phyloP scores from a whole-genome alignment of 2,888 invertebrate species.

The Acronicta leporina region DNA sequence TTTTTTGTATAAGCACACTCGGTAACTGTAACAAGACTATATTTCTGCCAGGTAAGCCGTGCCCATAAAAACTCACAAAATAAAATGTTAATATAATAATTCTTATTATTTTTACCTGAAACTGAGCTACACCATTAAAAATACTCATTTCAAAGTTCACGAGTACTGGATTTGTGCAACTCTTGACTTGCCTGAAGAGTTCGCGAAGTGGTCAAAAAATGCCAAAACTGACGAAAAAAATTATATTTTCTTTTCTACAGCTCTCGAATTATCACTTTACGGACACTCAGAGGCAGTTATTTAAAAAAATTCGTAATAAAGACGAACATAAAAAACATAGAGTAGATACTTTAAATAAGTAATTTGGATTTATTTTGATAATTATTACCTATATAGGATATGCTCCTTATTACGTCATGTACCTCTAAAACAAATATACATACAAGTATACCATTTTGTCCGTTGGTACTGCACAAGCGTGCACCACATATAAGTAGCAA shows the following conservation, averaged over 20 bases:
- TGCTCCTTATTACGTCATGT: no score
- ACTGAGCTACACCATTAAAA: conserved; percentile 11
- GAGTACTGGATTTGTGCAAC: conserved; percentile 17
- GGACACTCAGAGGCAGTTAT: conserved; percentile 1
- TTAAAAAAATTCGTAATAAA: conserved; percentile 5
- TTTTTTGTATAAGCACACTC: no score
- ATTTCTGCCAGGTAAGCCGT: no score
- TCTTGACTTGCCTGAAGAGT: conserved; percentile 29
- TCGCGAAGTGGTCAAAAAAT: conserved; percentile 25
- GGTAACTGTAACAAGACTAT: no score
- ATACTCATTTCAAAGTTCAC: conserved; percentile 17
- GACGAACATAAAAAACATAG: background rate
- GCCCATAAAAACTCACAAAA: no score
- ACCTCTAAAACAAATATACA: no score
- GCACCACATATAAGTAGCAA: no score
- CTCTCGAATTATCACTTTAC: conserved; percentile 34
- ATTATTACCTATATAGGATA: no score
- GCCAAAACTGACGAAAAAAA: conserved; percentile 12
- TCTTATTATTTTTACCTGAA: background rate
- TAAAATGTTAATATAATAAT: background rate
- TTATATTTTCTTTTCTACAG: conserved; percentile 5
- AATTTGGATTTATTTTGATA: background rate
- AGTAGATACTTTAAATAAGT: background rate
- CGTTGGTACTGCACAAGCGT: no score
- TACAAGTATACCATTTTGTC: no score